phyloP scores from a whole-genome alignment of 2,888 invertebrate genomes.

The Macropis europaea region DNA sequence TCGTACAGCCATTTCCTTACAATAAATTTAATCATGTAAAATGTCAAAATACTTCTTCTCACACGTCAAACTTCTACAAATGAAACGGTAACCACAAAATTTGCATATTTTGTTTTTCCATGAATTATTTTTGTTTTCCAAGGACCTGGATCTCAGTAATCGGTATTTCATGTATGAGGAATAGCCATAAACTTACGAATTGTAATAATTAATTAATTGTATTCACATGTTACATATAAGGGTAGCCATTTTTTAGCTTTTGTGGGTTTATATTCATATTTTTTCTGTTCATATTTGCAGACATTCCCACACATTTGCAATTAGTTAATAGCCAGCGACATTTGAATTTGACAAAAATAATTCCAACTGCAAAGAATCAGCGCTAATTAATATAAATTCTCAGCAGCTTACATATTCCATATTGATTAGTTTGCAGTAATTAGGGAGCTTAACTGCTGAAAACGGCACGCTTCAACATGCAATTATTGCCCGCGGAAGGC shows the following conservation, averaged over 20 bases:
- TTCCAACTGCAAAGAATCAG: too few relatives aligned
- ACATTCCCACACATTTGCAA: constrained; percentile 39
- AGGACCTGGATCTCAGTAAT: constrained; percentile 2
- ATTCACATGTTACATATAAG: too few relatives aligned
- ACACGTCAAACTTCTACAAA: not conserved
- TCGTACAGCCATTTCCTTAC: constrained; percentile 31
- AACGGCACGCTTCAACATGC: too few relatives aligned
- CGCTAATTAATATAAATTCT: too few relatives aligned
- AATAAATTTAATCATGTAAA: constrained; percentile 26
- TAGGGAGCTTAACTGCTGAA: too few relatives aligned
- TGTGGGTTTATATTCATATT: too few relatives aligned
- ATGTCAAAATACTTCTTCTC: not conserved
- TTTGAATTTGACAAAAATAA: constrained; percentile 29
- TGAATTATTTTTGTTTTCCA: constrained; percentile 20
- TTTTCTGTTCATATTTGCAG: not conserved
- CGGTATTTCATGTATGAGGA: not conserved
- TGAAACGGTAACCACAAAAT: not conserved
- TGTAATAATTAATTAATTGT: too few relatives aligned
- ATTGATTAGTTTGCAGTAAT: too few relatives aligned
- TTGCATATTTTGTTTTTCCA: constrained; percentile 16
- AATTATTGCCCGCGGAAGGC: too few relatives aligned
- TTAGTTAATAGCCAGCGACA: constrained; percentile 29
- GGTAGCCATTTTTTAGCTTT: too few relatives aligned
- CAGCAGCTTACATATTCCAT: too few relatives aligned
- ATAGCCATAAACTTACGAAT: too few relatives aligned